Percentiles rank a stretch among this genome's conserved stretches.
These are phyloP conservation scores for Drosophila parabipectinata DNA, from an alignment of 1,140 invertebrate genomes.

Conservation along the genomic window DNA sequence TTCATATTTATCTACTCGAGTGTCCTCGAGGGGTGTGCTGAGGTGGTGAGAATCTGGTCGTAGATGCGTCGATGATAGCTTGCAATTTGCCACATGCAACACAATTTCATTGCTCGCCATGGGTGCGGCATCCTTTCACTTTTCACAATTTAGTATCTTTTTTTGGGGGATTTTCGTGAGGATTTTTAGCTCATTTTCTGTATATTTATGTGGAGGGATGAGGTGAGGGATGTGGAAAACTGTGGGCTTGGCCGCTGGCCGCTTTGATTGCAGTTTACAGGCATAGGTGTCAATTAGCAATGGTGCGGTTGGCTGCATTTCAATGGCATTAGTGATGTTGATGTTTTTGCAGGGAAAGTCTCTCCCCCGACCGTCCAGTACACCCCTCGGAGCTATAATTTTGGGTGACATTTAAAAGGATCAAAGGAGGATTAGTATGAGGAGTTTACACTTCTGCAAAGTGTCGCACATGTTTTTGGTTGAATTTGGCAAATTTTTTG, in stretches of 20 bases:
- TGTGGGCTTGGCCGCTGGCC: constrained; percentile 63
- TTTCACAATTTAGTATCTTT: constrained; percentile 37
- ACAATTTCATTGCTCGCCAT: constrained; percentile 51
- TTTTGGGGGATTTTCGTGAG: constrained; percentile 53
- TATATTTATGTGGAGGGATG: constrained; percentile 10
- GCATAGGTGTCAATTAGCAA: constrained; percentile 77
- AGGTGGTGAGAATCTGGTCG: constrained; percentile 6
- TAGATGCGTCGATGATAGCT: constrained; percentile 60
- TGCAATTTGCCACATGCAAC: constrained; percentile 56
- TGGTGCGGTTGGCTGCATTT: constrained; percentile 75
- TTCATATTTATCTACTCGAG: constrained; percentile 55
- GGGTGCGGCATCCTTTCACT: constrained; percentile 46
- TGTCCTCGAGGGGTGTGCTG: constrained; percentile 1
- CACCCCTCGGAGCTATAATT: neutral
- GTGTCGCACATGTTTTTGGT: constrained; percentile 14
- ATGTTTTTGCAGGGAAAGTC: constrained; percentile 33
- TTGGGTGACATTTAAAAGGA: constrained; percentile 25
- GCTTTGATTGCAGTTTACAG: constrained; percentile 68
- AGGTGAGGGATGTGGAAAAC: constrained; percentile 40
- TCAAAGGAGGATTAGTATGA: constrained; percentile 25
- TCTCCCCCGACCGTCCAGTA: neutral
- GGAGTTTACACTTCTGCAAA: constrained; percentile 14
- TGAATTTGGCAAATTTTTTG: constrained; percentile 9
- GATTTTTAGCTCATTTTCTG: constrained; percentile 47
- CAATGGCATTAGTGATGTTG: constrained; percentile 50